Evolutionary conservation across 2,797 vertebrate species (phyloP).

Genomic region (Artibeus lituratus): DNA sequence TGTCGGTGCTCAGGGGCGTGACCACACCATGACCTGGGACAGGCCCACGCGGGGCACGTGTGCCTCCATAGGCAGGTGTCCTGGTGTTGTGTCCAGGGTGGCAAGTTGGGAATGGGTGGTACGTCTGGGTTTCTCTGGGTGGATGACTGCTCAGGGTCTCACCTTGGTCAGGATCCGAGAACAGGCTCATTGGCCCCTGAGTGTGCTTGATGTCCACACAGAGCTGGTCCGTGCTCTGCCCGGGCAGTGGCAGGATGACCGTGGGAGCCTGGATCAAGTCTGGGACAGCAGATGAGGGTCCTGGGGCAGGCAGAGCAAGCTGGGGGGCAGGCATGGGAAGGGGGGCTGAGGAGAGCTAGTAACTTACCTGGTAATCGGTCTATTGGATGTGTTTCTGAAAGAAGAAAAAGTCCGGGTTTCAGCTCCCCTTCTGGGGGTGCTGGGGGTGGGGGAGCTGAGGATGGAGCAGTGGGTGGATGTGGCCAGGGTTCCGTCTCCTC

Average conservation of each 20-base stretch:
- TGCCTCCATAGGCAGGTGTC: neutral
- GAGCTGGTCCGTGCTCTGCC: slow-evolving; percentile 78
- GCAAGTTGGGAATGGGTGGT: no score
- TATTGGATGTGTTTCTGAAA: neutral
- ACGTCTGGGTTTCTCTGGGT: neutral
- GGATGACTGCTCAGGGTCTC: neutral
- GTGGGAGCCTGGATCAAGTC: slow-evolving; percentile 77
- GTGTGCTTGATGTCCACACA: slow-evolving; percentile 87
- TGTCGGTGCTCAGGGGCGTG: accelerated
- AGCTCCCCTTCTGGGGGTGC: neutral
- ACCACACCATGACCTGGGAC: neutral
- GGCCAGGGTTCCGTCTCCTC: neutral
- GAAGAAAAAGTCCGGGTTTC: neutral
- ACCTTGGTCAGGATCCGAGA: slow-evolving; percentile 89
- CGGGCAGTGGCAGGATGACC: slow-evolving; percentile 84
- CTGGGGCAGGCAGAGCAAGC: neutral
- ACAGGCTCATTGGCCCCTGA: slow-evolving; percentile 82
- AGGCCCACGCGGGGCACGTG: accelerated
- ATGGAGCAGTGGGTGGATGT: accelerated
- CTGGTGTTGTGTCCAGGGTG: no score
- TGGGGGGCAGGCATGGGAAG: neutral
- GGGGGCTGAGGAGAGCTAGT: neutral
- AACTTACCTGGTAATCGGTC: neutral
- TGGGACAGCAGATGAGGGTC: neutral
- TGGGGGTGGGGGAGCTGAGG: accelerated